Conservation (phyloP, 2,888 invertebrate species). For the Apamea anceps region DNA sequence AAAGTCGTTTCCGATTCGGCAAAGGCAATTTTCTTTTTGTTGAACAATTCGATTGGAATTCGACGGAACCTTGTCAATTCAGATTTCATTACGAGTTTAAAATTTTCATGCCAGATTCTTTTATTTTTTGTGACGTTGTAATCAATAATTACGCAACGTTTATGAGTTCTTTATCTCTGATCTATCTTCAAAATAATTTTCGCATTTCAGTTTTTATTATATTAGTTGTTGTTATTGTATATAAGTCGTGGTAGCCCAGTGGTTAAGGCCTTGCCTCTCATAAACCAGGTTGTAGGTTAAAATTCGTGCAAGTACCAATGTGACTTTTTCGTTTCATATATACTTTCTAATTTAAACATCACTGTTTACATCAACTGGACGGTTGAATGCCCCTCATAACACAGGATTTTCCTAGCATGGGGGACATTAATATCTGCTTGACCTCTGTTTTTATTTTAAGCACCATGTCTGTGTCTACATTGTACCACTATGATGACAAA, state of each 20-base stretch:
- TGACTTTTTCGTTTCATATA: neutral
- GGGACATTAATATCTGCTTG: too few species aligned
- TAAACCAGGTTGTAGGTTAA: too few species aligned
- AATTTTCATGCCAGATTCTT: constrained; percentile 32
- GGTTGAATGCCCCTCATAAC: too few species aligned
- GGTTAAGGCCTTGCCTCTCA: too few species aligned
- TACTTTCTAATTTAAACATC: too few species aligned
- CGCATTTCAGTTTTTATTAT: neutral
- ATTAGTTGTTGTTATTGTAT: too few species aligned
- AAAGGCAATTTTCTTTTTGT: constrained; percentile 60
- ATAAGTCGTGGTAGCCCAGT: neutral
- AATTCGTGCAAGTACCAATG: neutral
- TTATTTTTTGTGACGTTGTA: neutral
- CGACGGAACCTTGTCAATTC: constrained; percentile 39
- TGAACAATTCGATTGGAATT: constrained; percentile 61
- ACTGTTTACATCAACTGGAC: too few species aligned
- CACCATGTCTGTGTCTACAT: too few species aligned
- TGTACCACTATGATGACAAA: too few species aligned
- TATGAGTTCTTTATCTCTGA: neutral
- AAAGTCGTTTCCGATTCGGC: constrained; percentile 52
- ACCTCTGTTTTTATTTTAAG: too few species aligned
- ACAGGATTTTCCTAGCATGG: too few species aligned
- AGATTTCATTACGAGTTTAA: constrained; percentile 43
- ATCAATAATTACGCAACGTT: neutral
- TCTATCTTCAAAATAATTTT: neutral